phyloP scores from a whole-genome alignment of 2,888 invertebrate species.

The Anthophora plumipes region DNA sequence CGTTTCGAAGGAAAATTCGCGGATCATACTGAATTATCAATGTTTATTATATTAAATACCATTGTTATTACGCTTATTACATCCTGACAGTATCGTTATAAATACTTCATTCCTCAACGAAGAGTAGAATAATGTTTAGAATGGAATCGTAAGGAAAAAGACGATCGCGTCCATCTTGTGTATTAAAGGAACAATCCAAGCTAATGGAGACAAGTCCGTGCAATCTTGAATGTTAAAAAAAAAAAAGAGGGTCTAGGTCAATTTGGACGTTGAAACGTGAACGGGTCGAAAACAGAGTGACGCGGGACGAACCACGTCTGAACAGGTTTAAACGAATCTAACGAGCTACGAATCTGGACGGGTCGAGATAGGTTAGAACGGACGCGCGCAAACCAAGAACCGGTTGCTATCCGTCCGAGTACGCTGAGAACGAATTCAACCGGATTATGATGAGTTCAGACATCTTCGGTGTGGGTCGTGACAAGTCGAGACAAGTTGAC shows the following conservation, averaged over 20 bases:
- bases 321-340: conserved; percentile 25
- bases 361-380: conserved; percentile 9
- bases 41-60: no score
- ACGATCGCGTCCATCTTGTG: no score
- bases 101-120: no score
- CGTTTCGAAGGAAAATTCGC: background rate
- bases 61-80: no score
- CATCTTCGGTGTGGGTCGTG: conserved; percentile 36
- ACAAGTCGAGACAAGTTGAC: conserved; percentile 46
- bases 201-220: background rate
- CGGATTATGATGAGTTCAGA: conserved; percentile 51
- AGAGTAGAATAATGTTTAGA: no score
- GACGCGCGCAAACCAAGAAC: conserved; percentile 14
- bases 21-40: background rate
- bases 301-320: background rate
- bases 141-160: no score
- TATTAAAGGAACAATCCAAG: background rate
- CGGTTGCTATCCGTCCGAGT: conserved; percentile 40
- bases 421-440: conserved; percentile 36
- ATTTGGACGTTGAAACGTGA: background rate
- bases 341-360: conserved; percentile 17
- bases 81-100: no score
- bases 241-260: conserved; percentile 6
- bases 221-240: background rate
- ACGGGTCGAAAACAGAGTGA: conserved; percentile 5